Base-by-base conservation (phyloP, 2,113 vertebrate genomes). In the Bujurquina vittata region DNA sequence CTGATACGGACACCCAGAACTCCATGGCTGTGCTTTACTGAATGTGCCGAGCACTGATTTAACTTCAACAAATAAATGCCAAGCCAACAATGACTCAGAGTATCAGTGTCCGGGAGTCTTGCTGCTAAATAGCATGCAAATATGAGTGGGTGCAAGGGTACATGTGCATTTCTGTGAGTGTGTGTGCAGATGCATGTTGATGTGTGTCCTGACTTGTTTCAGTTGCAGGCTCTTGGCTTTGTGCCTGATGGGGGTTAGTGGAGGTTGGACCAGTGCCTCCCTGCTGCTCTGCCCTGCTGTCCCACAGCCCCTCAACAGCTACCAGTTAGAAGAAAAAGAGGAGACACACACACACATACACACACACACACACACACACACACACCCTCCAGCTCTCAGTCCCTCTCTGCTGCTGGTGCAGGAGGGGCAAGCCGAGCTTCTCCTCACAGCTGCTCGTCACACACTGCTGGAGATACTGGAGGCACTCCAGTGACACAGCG, bases 361-460 rank as follows among this genome's bases (percentile, higher is more conserved):
- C 22, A 55, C 35, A 75, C 75, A 76, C 62, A 73, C 43, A 46
- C 33, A 54, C n/a, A 60, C 37, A 63, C 77, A 77, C 31, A 67
- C 40, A 54, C 0, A 69, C 54, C 22, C 76, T 59, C n/a, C 46
- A 87, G 67, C 67, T 77, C 73, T 60, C 37, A 65, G 62, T 60
- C 46, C 23, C 80, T 83, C 63, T 56, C 54, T 85, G 60, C 82
- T 80, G 81, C 60, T 75, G 69, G 86, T 67, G 81, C 85, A 86
- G 76, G 75, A 56, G 63, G 81, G 85, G 63, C 5, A 59, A 88
- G 76, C 33, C 23, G 63, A 90, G 88, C 80, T 79, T 63, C 57
- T 88, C 86, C 79, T 90, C 85, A 79, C 91, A 89, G 84, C 88
- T 91, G 91, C 77, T 77, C 46, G 69, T 90, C 90, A 90, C 89